Conservation (phyloP, 1,140 invertebrate genomes). For the Orchesella cincta region DNA sequence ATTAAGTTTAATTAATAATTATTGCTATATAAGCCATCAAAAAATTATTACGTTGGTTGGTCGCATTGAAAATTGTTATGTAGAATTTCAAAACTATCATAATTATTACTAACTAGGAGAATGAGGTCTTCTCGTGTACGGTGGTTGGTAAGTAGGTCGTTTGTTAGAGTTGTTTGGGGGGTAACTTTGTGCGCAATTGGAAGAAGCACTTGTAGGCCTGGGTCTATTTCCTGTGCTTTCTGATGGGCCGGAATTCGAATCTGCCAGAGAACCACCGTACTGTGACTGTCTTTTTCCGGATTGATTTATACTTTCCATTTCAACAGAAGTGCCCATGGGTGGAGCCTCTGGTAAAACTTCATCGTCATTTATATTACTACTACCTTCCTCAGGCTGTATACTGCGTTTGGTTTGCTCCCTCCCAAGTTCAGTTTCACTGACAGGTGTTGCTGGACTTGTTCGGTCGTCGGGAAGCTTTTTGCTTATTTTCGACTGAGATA, state of each 20-base stretch:
- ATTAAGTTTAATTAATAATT: not conserved
- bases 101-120: constrained; percentile 6
- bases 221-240: not conserved
- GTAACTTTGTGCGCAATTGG: not conserved
- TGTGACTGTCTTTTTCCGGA: not conserved
- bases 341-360: not conserved
- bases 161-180: not conserved
- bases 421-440: not conserved
- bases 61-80: no score
- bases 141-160: not conserved
- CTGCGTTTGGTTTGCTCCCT: constrained; percentile 9
- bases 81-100: not conserved
- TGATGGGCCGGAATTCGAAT: not conserved
- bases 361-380: not conserved
- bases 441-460: not conserved
- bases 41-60: no score
- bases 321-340: not conserved
- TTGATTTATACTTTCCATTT: not conserved
- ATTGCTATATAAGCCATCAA: no score
- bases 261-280: not conserved
- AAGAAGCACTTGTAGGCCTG: not conserved
- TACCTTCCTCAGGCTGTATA: not conserved
- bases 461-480: not conserved
- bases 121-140: not conserved
- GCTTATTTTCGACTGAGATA: not conserved